A percentile compares a stretch with the other conserved stretches of the same genome.
phyloP scores from a whole-genome alignment of 2,888 invertebrate genomes.

The Eupithecia inturbata region DNA sequence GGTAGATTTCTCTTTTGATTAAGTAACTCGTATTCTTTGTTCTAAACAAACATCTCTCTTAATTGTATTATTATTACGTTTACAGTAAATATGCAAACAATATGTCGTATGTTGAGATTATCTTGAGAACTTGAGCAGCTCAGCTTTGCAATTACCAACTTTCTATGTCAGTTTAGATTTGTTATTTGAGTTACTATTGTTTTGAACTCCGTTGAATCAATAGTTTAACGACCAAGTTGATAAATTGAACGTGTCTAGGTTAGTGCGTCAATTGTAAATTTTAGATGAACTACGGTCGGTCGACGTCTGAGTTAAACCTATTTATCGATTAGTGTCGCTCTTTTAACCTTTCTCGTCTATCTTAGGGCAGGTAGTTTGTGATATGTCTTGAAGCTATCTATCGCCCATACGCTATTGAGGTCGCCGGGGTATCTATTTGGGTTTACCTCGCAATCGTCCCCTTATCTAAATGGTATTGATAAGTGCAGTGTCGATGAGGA shows the following conservation, averaged over 20 bases:
- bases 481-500: conserved; percentile 29
- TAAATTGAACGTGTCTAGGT: conserved; percentile 10
- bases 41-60: conserved; percentile 31
- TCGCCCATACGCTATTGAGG: conserved; percentile 34
- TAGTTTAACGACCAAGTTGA: conserved; percentile 8
- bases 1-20: conserved; percentile 53
- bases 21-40: conserved; percentile 41
- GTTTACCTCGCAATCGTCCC: conserved; percentile 28
- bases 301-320: conserved; percentile 49
- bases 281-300: conserved; percentile 49
- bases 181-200: conserved; percentile 21
- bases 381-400: conserved; percentile 27
- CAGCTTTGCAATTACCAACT: conserved; percentile 25
- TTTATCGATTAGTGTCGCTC: conserved; percentile 37
- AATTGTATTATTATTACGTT: conserved; percentile 37
- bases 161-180: conserved; percentile 29
- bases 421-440: conserved; percentile 37
- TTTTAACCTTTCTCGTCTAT: conserved; percentile 39
- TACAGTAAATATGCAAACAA: conserved; percentile 37
- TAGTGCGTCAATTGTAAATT: conserved; percentile 55
- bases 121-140: conserved; percentile 30
- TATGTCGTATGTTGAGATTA: conserved; percentile 30
- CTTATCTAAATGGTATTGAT: conserved; percentile 41
- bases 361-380: conserved; percentile 35
- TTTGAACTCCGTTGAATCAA: conserved; percentile 16